Evolutionary conservation across 1,140 invertebrate species (phyloP).

Genomic region (Drusus annulatus): DNA sequence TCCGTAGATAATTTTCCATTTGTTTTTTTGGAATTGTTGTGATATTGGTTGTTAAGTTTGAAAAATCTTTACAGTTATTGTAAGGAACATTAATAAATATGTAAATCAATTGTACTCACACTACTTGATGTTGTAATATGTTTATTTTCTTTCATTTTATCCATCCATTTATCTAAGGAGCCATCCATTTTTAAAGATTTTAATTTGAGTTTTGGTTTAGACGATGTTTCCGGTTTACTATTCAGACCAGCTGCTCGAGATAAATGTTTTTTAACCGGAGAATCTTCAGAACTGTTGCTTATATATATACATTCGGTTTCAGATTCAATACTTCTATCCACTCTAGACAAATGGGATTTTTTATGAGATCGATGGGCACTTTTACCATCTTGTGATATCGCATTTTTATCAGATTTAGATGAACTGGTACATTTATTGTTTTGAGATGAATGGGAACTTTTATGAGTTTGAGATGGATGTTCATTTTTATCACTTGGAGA

Average conservation of each 20-base stretch:
- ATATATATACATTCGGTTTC: not conserved
- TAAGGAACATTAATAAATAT: too few species aligned
- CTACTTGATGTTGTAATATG: not conserved
- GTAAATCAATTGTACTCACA: not conserved
- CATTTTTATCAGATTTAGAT: too few species aligned
- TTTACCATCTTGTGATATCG: too few species aligned
- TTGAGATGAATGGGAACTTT: too few species aligned
- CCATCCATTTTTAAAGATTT: conserved; percentile 53
- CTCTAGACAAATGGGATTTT: not conserved
- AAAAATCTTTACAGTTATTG: too few species aligned
- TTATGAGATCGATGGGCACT: too few species aligned
- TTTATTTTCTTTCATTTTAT: conserved; percentile 38
- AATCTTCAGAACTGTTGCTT: not conserved
- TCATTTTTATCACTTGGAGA: too few species aligned
- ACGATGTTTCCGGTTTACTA: conserved; percentile 2
- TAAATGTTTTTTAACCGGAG: conserved; percentile 6
- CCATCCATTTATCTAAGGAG: conserved; percentile 40
- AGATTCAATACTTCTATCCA: not conserved
- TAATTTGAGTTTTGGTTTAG: conserved; percentile 35
- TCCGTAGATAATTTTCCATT: too few species aligned
- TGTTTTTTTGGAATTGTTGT: too few species aligned
- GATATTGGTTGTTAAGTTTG: too few species aligned
- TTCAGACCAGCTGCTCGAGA: not conserved
- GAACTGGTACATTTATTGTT: too few species aligned
- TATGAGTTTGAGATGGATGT: too few species aligned